Base-by-base conservation (phyloP, 2,113 vertebrate genomes). In the Tenebrosternarchus preto region DNA sequence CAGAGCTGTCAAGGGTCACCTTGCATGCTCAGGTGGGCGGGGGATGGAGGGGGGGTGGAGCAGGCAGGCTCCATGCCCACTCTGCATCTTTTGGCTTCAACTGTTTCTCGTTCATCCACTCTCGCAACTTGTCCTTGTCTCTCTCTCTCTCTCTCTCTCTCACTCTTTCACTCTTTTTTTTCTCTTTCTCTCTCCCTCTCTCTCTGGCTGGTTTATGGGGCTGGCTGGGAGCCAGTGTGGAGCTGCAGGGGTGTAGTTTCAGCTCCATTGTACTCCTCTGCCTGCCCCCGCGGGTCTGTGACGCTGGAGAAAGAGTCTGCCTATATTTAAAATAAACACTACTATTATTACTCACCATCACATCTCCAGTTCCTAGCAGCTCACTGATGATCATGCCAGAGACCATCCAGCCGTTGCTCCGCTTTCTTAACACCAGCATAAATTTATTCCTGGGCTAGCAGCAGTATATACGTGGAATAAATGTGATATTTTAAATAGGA, bases 271-370 rank as follows among this genome's bases (percentile, higher is more conserved):
- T 70, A 59, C 56, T 78, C 56, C 56, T 24, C 4, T 31, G 43
- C 53, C 24, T 16, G 1, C 6, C 12, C 60, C 60, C 4, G 15
- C 5, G 11, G 25, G 15, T 5, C 31, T 31, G 20, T 5, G 2
- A 7, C 60, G 15, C 60, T 25, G 60, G 15, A 64, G 36, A 33
- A 17, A 31, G 29, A 20, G 31, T 19, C 20, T 33, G 20, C 36
- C 31, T 67, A 60, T 33, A 69, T 77, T 68, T 69, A 69, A 83
- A 75, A 79, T 79, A 73, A 85, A 88, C 24, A 25, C 71, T 2
- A 67, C 77, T 85, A 86, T 88, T 66, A 84, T 57, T 79, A 85
- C 87, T 90, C 84, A 85, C 79, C 74, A 61, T 86, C 82, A 90
- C 86, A 85, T 70, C 20, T 53, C 6, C 3, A 69, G 85, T 79